Evolutionary conservation across 2,797 vertebrate species (phyloP).

Genomic region (Argyrosomus regius): DNA sequence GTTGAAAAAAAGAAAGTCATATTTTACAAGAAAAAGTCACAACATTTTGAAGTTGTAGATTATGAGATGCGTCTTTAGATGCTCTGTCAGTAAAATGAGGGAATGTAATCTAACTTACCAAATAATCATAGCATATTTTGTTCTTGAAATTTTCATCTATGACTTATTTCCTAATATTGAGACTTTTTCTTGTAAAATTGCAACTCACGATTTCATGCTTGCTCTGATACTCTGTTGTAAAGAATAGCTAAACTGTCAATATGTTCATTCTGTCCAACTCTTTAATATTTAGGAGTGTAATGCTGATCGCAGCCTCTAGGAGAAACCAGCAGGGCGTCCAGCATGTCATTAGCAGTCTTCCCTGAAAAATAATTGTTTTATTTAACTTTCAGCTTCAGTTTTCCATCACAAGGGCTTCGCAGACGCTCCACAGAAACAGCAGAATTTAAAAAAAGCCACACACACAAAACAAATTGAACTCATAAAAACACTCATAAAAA

Average conservation of each 20-base stretch:
- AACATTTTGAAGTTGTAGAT: neutral
- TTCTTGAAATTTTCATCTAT: neutral
- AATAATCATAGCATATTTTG: neutral
- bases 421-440: slow-evolving; percentile 6
- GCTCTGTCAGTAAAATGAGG: neutral
- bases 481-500: neutral
- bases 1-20: neutral
- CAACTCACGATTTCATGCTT: neutral
- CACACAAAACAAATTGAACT: neutral
- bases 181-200: neutral
- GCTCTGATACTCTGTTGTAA: neutral
- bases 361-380: neutral
- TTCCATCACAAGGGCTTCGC: slow-evolving; percentile 37
- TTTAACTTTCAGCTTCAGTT: slow-evolving; percentile 4
- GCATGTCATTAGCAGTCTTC: slow-evolving; percentile 10
- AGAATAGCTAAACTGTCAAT: neutral
- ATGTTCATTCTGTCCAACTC: neutral
- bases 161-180: neutral
- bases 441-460: slow-evolving; percentile 1
- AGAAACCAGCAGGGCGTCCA: neutral
- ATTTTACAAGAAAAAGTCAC: neutral
- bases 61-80: neutral
- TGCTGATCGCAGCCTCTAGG: neutral
- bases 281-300: neutral
- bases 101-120: neutral